Conservation (phyloP, 2,888 invertebrate species). For the Callyntrura sp. region DNA sequence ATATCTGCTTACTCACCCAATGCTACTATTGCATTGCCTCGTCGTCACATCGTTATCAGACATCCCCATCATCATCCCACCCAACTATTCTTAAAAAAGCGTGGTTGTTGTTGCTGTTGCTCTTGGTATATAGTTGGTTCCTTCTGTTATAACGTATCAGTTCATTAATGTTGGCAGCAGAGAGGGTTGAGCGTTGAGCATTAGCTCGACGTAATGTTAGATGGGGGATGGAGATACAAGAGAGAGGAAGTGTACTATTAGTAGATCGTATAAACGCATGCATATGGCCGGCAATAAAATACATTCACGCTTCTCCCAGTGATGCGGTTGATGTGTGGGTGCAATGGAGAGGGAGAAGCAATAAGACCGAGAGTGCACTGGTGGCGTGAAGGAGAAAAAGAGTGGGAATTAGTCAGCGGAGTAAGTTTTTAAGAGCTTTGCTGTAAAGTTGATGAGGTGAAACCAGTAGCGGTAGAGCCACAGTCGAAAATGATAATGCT, state of each 20-base stretch:
- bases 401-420: constrained; percentile 35
- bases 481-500: not conserved
- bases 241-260: not conserved
- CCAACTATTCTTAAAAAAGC: not conserved
- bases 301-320: not conserved
- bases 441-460: constrained; percentile 62
- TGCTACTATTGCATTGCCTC: constrained; percentile 1
- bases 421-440: constrained; percentile 15
- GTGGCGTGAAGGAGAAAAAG: not conserved
- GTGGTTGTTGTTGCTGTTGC: not conserved
- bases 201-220: not conserved
- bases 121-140: not conserved
- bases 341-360: not conserved
- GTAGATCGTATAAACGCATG: not conserved
- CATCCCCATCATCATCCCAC: constrained; percentile 4
- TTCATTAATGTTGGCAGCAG: constrained; percentile 31
- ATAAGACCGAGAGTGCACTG: not conserved
- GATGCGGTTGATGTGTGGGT: not conserved
- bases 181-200: no score
- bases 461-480: not conserved
- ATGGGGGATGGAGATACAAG: not conserved
- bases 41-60: not conserved
- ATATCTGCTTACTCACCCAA: constrained; percentile 56
- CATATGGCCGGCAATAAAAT: not conserved
- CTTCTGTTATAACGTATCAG: no score